Conservation (phyloP, 2,888 invertebrate genomes). For the Lampropteryx suffumata region DNA sequence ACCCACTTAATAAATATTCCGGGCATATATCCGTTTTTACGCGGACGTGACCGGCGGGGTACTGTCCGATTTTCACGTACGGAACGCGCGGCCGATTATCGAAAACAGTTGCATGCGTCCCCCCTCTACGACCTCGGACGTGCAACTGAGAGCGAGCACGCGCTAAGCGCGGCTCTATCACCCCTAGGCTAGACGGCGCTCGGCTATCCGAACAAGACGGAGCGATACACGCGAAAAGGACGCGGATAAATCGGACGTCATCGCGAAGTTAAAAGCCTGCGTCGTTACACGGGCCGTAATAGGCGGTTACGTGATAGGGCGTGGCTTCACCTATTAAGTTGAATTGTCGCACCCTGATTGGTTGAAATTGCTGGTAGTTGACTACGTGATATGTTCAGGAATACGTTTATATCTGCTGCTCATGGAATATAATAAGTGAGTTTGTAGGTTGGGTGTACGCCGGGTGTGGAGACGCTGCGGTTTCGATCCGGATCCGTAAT, state of each 20-base stretch:
- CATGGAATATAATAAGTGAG: constrained; percentile 82
- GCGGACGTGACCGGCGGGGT: constrained; percentile 78
- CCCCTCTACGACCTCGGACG: constrained; percentile 79
- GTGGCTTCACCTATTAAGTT: constrained; percentile 81
- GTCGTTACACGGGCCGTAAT: constrained; percentile 82
- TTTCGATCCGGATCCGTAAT: constrained; percentile 66
- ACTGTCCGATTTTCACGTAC: constrained; percentile 83
- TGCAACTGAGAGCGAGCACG: constrained; percentile 80
- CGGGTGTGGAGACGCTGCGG: constrained; percentile 69
- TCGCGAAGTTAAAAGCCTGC: constrained; percentile 80
- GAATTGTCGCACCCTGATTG: constrained; percentile 81
- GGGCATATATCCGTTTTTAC: constrained; percentile 84
- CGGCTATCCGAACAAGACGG: constrained; percentile 63
- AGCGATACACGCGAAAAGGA: constrained; percentile 54
- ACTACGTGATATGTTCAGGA: constrained; percentile 82
- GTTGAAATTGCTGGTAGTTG: constrained; percentile 81
- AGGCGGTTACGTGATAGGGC: constrained; percentile 83
- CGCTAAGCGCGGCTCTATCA: constrained; percentile 80
- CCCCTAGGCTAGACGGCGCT: constrained; percentile 69
- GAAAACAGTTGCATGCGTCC: constrained; percentile 82
- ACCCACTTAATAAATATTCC: constrained; percentile 85
- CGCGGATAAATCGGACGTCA: constrained; percentile 70
- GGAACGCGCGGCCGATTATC: constrained; percentile 82
- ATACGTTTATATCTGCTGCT: constrained; percentile 80
- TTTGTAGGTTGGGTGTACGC: constrained; percentile 76